Percentiles rank a stretch among this genome's conserved stretches.
phyloP scores from a whole-genome alignment of 2,797 vertebrate genomes.

The Phataginus tricuspis region DNA sequence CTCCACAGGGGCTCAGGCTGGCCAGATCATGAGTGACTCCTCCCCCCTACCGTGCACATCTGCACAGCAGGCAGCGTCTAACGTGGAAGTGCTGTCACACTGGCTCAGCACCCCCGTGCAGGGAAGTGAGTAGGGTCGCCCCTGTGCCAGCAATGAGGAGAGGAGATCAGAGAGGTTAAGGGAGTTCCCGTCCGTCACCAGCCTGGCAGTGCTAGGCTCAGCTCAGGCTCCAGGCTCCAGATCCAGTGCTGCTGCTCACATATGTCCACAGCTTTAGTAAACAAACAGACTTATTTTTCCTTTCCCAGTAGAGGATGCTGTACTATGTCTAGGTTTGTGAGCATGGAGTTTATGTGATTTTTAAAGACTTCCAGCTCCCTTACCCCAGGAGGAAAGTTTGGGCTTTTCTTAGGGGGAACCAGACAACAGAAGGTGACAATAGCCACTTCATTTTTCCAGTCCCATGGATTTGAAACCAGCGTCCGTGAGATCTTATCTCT shows the following conservation, averaged over 20 bases:
- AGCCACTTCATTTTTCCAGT: background rate
- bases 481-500: background rate
- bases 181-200: background rate
- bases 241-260: fast-evolving
- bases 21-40: fast-evolving
- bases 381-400: background rate
- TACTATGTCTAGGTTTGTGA: background rate
- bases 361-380: background rate
- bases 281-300: background rate
- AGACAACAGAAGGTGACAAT: background rate
- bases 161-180: background rate
- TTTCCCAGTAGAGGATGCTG: background rate
- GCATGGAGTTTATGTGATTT: background rate
- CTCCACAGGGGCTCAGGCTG: background rate
- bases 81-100: background rate
- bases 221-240: background rate
- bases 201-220: background rate
- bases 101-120: background rate
- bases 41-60: fast-evolving
- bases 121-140: background rate
- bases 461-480: background rate
- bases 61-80: background rate
- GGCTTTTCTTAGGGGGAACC: background rate
- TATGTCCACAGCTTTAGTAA: background rate
- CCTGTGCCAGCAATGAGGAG: background rate